Evolutionary conservation across 1,140 invertebrate species (phyloP).

Genomic region (Drosophila virilis): DNA sequence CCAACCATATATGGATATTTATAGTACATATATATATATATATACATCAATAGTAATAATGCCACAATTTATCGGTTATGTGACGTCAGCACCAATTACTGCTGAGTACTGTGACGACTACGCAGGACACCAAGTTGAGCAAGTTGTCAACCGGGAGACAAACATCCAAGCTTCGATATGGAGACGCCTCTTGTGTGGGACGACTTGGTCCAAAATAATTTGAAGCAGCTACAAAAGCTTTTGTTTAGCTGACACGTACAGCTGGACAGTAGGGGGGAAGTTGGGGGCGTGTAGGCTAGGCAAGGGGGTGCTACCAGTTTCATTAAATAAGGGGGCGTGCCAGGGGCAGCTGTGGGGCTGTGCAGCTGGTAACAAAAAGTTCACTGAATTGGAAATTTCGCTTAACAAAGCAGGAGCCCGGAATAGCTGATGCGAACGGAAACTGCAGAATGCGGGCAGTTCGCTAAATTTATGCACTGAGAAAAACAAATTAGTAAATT

Average conservation of each 20-base stretch:
- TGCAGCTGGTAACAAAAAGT: conserved; percentile 69
- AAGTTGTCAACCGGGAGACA: not conserved
- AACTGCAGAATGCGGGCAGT: conserved; percentile 38
- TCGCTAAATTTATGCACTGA: conserved; percentile 12
- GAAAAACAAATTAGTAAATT: not conserved
- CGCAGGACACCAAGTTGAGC: conserved; percentile 46
- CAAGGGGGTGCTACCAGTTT: not conserved
- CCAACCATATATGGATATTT: too few species aligned
- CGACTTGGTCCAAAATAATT: conserved; percentile 7
- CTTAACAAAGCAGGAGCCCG: conserved; percentile 54
- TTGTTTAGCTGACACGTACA: conserved; percentile 39
- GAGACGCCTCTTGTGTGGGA: conserved; percentile 8
- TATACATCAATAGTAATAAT: not conserved
- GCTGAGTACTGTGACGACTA: conserved; percentile 56
- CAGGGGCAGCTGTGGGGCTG: conserved; percentile 17
- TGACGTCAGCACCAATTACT: conserved; percentile 7
- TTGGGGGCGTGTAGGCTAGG: not conserved
- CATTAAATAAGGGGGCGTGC: not conserved
- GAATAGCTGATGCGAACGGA: not conserved
- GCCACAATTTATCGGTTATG: not conserved
- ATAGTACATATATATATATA: not conserved
- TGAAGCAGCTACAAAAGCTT: conserved; percentile 36
- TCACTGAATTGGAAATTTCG: conserved; percentile 81
- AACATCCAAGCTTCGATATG: conserved; percentile 7
- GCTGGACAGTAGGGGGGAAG: too few species aligned